Evolutionary conservation across 2,888 invertebrate genomes (phyloP).

Genomic region (Schizaphis graminum): DNA sequence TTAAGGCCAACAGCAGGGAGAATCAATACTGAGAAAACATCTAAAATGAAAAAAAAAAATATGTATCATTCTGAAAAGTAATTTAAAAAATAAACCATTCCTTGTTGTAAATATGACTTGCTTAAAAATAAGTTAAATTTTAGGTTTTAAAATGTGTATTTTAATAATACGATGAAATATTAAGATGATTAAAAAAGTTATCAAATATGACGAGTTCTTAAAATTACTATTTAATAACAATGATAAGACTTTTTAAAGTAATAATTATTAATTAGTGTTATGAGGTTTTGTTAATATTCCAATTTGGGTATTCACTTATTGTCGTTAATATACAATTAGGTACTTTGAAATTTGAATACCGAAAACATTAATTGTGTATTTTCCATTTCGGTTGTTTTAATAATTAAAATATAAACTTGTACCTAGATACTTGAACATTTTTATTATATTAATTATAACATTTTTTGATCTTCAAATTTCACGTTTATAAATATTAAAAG

Average conservation of each 20-base stretch:
- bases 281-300: neutral
- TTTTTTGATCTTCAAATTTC: neutral
- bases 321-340: neutral
- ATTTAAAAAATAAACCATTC: neutral
- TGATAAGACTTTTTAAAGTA: neutral
- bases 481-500: neutral
- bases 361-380: neutral
- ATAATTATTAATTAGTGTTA: neutral
- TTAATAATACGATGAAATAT: neutral
- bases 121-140: neutral
- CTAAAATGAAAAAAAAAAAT: neutral
- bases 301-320: neutral
- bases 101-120: neutral
- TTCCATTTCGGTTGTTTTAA: neutral
- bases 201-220: neutral
- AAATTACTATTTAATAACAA: neutral
- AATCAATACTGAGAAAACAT: neutral
- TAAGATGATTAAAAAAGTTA: slow-evolving; percentile 1
- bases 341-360: neutral
- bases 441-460: neutral
- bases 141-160: neutral
- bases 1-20: neutral
- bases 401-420: neutral
- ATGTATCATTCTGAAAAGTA: neutral
- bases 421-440: neutral